Conservation (phyloP, 2,797 vertebrate species). For the Salarias fasciatus region DNA sequence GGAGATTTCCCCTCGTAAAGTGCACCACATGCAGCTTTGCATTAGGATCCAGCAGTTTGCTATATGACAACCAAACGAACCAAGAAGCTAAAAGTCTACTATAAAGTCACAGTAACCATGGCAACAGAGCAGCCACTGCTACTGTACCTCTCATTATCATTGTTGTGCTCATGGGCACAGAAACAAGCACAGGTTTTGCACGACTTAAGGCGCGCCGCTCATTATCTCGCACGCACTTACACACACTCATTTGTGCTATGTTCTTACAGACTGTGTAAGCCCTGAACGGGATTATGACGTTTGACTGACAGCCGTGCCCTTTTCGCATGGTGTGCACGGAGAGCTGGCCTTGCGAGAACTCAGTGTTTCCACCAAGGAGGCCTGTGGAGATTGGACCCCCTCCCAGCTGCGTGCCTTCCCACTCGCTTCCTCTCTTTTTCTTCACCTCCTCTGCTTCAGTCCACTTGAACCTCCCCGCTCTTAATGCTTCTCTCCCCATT, state of each 20-base stretch:
- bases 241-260: not conserved
- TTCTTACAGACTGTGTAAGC: not conserved
- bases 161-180: not conserved
- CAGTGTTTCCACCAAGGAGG: conserved; percentile 47
- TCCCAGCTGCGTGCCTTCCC: conserved; percentile 17
- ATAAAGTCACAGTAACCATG: conserved; percentile 52
- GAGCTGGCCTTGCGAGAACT: conserved; percentile 43
- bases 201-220: not conserved
- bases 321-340: conserved; percentile 34
- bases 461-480: conserved; percentile 9
- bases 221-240: conserved; percentile 1
- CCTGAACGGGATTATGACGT: conserved; percentile 25
- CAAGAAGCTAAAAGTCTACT: conserved; percentile 14
- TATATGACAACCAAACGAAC: conserved; percentile 12
- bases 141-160: conserved; percentile 22
- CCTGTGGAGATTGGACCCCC: conserved; percentile 47
- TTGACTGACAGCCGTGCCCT: conserved; percentile 64
- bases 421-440: conserved; percentile 4
- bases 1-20: no score
- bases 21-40: not conserved
- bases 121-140: conserved; percentile 51
- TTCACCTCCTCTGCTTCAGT: conserved; percentile 1
- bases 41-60: conserved; percentile 1
- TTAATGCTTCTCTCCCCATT: not conserved
- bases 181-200: conserved; percentile 16